Percentiles rank a stretch among this genome's conserved stretches.
Evolutionary conservation across 2,888 invertebrate species (phyloP).

Genomic region (Synanthedon tipuliformis): DNA sequence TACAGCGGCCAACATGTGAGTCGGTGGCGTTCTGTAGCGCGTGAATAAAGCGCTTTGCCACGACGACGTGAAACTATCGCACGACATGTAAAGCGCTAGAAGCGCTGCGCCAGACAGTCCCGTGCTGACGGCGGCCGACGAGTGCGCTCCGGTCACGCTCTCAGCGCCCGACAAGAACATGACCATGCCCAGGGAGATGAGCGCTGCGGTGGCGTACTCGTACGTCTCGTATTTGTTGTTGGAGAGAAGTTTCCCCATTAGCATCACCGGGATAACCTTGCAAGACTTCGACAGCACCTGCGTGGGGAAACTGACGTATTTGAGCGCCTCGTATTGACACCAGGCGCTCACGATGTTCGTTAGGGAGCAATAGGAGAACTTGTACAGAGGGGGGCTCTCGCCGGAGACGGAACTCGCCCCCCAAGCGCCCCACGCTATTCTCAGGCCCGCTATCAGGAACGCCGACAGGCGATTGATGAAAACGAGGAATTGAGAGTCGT

Average conservation of each 20-base stretch:
- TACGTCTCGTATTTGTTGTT: constrained; percentile 87
- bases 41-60: constrained; percentile 95
- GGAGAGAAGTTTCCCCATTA: constrained; percentile 95
- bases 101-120: constrained; percentile 87
- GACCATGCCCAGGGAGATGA: constrained; percentile 93
- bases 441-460: constrained; percentile 76
- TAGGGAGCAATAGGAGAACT: constrained; percentile 95
- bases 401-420: constrained; percentile 68
- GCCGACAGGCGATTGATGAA: constrained; percentile 94
- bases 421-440: constrained; percentile 45
- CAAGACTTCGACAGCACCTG: constrained; percentile 98
- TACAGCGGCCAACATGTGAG: constrained; percentile 95
- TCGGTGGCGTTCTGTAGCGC: constrained; percentile 60
- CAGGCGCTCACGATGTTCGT: constrained; percentile 98
- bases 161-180: constrained; percentile 83
- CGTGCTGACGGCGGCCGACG: constrained; percentile 72
- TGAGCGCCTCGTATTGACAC: constrained; percentile 99
- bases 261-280: constrained; percentile 97
- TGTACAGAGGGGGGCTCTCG: constrained; percentile 89
- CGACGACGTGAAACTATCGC: constrained; percentile 98
- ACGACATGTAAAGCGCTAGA: constrained; percentile 89
- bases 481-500: constrained; percentile 96
- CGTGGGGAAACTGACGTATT: constrained; percentile 97
- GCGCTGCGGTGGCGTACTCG: constrained; percentile 90
- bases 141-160: no score